Percentiles rank a stretch among this genome's conserved stretches.
Conservation (phyloP, 2,888 invertebrate species). For the Oasisia sp. region DNA sequence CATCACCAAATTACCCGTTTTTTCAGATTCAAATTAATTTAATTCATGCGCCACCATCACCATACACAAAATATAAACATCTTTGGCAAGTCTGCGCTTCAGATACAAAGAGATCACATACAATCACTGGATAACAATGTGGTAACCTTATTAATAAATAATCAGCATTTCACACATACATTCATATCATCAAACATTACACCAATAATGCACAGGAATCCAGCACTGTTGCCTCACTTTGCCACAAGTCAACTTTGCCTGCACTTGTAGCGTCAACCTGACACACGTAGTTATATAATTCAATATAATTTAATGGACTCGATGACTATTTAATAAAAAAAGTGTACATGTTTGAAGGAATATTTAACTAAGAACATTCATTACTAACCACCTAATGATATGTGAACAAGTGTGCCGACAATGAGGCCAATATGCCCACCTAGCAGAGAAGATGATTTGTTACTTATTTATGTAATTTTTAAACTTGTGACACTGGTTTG, state of each 20-base stretch:
- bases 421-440: conserved; percentile 9
- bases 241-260: background rate
- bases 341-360: background rate
- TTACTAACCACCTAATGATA: background rate
- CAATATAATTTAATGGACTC: conserved; percentile 1
- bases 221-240: background rate
- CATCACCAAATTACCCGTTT: conserved; percentile 10
- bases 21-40: conserved; percentile 2
- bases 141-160: conserved; percentile 13
- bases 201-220: conserved; percentile 4
- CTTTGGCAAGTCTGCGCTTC: conserved; percentile 4
- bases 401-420: conserved; percentile 13
- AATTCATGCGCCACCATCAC: conserved; percentile 12
- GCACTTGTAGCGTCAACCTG: background rate
- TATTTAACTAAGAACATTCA: background rate
- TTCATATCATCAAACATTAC: background rate
- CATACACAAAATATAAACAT: conserved; percentile 17
- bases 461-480: background rate
- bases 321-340: background rate
- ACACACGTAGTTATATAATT: background rate
- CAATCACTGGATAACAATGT: conserved; percentile 3
- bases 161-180: conserved; percentile 13
- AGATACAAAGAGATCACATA: background rate
- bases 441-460: background rate
- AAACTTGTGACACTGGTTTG: background rate